Percentiles rank a stretch among this genome's conserved stretches.
phyloP scores from a whole-genome alignment of 2,113 vertebrate species.

The Anhinga anhinga region DNA sequence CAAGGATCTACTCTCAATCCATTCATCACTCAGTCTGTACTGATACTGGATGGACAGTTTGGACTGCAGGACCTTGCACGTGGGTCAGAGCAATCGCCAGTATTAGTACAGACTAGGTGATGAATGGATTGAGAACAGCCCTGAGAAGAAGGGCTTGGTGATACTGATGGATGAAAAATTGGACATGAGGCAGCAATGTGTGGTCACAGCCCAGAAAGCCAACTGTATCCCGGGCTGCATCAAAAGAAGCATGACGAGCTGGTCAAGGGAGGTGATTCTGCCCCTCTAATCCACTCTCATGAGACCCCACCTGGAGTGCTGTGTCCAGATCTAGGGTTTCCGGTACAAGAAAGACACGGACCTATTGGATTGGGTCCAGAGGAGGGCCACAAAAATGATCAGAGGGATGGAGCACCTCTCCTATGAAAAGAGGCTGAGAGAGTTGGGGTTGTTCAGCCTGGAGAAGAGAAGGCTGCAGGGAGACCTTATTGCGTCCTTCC shows the following conservation, averaged over 20 bases:
- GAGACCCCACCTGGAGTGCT: background rate
- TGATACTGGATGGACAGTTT: background rate
- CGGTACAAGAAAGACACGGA: background rate
- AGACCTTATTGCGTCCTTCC: background rate
- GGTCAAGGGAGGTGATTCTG: background rate
- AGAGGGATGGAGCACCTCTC: background rate
- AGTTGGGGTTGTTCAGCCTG: background rate
- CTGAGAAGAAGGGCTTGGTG: background rate
- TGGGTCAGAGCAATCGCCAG: rapidly evolving
- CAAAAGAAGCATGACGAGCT: background rate
- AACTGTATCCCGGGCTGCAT: rapidly evolving
- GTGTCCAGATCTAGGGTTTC: rapidly evolving
- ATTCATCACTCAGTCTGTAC: background rate
- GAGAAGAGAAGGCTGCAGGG: background rate
- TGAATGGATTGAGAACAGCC: background rate
- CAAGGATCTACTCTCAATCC: background rate
- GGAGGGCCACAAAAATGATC: background rate
- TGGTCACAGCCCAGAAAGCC: background rate
- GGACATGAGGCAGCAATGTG: background rate
- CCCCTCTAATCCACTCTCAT: rapidly evolving
- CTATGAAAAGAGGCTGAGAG: background rate
- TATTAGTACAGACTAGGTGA: background rate
- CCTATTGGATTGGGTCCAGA: background rate
- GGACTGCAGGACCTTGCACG: background rate
- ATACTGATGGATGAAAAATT: background rate